Evolutionary conservation across 2,797 vertebrate genomes (phyloP), one percentile per base, ranked within the genome.

Genomic region (Dipus sagitta): DNA sequence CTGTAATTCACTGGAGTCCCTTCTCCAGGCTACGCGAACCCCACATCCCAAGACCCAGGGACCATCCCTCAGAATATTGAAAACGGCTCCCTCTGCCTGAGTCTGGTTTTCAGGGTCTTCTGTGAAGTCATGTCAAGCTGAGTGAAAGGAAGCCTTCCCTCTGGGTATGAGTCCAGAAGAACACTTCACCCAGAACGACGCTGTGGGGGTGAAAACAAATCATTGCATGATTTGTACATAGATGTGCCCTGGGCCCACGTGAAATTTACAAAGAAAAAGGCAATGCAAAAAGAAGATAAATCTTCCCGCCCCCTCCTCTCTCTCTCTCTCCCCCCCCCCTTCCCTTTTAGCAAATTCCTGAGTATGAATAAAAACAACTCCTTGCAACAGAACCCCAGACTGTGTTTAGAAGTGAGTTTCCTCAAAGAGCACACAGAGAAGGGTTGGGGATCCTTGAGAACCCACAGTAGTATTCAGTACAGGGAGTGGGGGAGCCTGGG

Each of bases 341-440:
- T 30, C 47, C 28, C 54, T 76, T 15, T 77, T 47, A 76, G 15
- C 94, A 95, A 96, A 80, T 96, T 95, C 95, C 88, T 11, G 13
- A 67, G 28, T 52, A 30, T 87, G 91, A 24, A 93, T 13, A 86
- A 97, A 95, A 91, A 86, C 86, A 92, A 94, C 65, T 42, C 95
- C 72, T 81, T 38, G 85, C 93, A 54, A 88, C 84, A 95, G 93
- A 94, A 90, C 80, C 94, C 64, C 9, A 60, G 76, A 34, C 86
- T 95, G 70, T 0, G 86, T 92, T 58, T 95, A 83, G 94, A 96
- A 97, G 87, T 68, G 96, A 93, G 96, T 98, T 98, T 98, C 97
- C 97, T 97, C 97, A 96, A 95, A 91, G 97, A 96, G 97, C 96
- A 30, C 88, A 76, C 95, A 95, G 93, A 75, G 96, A 95, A 86